Evolutionary conservation across 1,140 invertebrate genomes (phyloP), one percentile per base, ranked within the genome.

Genomic region (Conus ventricosus): DNA sequence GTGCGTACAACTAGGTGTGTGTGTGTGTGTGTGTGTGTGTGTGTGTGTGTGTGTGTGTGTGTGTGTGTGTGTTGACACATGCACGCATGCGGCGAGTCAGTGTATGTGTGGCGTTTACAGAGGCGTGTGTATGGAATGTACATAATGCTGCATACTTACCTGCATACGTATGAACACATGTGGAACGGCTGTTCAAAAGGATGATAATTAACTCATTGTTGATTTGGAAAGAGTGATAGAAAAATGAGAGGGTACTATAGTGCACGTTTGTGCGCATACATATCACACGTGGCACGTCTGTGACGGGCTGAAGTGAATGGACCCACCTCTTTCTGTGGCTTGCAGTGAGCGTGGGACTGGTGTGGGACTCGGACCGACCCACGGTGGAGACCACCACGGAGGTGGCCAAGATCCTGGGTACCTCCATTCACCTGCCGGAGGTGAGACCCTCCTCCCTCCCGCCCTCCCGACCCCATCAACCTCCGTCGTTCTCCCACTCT

Each of bases 331-430:
- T 3, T 39, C 39, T 60, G 57, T 15, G 57, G 5, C 11, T 39
- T 55, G 20, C 15, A 71, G 98, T 99, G 1, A 99, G 98, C 5
- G 97, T 99, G 78, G 98, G 98, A n/a, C 96, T 99, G 78, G 98
- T 99, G 17, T 99, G 98, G 98, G 98, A 99, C 93, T 98, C 98
- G 20, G 98, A 99, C 91, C 96, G 97, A 81, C 98, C 98, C 0
- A 97, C 97, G 0, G 96, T 98, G 5, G 98, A 99, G 67, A 98
- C 98, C 93, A 98, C 99, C 25, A 98, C 98, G 95, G 97, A 98
- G 83, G 98, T 99, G 13, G 97, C 98, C 88, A 96, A 97, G 25
- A 97, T 97, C 0, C 96, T 99, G 13, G 98, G 98, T 80, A 99
- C 98, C 0, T 97, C 97, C 54, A 96, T 99, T 10, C 95, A 97